Percentiles rank a stretch among this genome's conserved stretches.
phyloP scores from a whole-genome alignment of 2,797 vertebrate species.

The Scolopax rusticola region DNA sequence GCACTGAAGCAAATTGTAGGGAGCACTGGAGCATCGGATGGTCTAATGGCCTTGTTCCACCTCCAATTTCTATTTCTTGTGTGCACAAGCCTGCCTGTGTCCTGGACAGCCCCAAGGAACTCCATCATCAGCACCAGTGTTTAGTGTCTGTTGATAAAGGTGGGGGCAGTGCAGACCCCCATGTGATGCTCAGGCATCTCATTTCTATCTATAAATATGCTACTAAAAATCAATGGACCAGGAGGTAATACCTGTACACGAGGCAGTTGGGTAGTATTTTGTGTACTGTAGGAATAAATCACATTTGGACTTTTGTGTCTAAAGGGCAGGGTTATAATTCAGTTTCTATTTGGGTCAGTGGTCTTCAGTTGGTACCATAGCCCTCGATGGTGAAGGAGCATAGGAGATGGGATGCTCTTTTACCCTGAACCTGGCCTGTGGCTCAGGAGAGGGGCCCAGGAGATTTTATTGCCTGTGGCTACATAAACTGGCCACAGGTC shows the following conservation, averaged over 20 bases:
- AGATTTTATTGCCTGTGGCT: background rate
- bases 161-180: background rate
- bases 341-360: background rate
- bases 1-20: background rate
- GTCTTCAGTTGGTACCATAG: background rate
- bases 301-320: background rate
- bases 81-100: background rate
- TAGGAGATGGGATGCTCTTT: background rate
- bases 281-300: background rate
- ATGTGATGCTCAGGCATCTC: background rate
- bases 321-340: background rate
- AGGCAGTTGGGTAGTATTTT: background rate
- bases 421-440: background rate
- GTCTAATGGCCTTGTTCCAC: background rate
- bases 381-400: background rate
- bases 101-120: background rate
- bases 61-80: background rate
- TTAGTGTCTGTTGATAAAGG: background rate
- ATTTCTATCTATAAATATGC: background rate
- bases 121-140: background rate
- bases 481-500: background rate
- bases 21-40: background rate
- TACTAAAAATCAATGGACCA: slow-evolving; percentile 45
- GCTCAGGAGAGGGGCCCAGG: background rate
- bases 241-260: slow-evolving; percentile 26